Conservation (phyloP, 2,113 vertebrate genomes). For the Anoplopoma fimbria region DNA sequence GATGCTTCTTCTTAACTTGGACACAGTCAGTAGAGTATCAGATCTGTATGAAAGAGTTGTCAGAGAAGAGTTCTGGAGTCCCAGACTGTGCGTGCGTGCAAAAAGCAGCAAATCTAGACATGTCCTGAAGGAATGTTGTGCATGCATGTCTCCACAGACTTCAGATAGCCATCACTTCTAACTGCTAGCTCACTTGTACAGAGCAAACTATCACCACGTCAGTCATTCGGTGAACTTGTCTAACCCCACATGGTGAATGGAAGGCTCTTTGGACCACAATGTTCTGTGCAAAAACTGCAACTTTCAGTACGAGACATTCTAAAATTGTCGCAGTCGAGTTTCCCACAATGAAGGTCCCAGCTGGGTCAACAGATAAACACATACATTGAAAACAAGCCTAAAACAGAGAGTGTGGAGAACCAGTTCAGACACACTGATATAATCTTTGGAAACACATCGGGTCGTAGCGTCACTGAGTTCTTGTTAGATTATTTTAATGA, state of each 20-base stretch:
- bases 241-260: not conserved
- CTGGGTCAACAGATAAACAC: not conserved
- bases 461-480: not conserved
- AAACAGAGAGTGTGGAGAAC: not conserved
- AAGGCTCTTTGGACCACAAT: too few species aligned
- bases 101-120: conserved; percentile 67
- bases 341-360: not conserved
- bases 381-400: not conserved
- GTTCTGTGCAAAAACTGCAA: not conserved
- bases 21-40: not conserved
- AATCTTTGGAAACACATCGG: conserved; percentile 1
- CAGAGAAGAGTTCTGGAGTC: not conserved
- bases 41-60: not conserved
- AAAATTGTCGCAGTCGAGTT: not conserved
- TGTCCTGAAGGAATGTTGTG: conserved; percentile 62
- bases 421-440: conserved; percentile 8
- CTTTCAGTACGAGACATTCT: not conserved
- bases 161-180: conserved; percentile 25
- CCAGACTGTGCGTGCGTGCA: not conserved
- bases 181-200: not conserved
- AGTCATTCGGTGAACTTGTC: not conserved
- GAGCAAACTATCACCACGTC: not conserved
- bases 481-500: conserved; percentile 39
- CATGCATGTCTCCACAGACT: conserved; percentile 50
- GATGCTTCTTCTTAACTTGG: too few species aligned